Conservation (phyloP, 2,888 invertebrate species). For the Harpalus rubripes region DNA sequence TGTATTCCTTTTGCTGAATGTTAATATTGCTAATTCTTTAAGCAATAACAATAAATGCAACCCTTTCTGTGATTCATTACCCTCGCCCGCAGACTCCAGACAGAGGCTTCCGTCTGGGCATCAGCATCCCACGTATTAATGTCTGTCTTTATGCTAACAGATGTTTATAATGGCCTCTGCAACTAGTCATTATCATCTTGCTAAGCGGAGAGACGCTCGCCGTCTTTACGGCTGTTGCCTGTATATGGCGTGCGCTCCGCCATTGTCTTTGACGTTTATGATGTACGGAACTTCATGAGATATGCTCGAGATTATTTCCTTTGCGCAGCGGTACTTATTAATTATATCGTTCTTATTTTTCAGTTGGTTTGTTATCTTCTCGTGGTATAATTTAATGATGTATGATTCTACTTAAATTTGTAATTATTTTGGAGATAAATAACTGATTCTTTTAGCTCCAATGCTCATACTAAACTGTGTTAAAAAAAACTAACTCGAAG, state of each 20-base stretch:
- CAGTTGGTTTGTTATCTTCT: not conserved
- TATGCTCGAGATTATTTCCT: not conserved
- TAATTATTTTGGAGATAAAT: too few species aligned
- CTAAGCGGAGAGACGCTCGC: constrained; percentile 12
- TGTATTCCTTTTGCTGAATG: too few species aligned
- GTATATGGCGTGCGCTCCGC: not conserved
- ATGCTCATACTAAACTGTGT: too few species aligned
- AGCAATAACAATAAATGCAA: not conserved
- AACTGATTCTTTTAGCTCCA: too few species aligned
- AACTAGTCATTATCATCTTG: constrained; percentile 66
- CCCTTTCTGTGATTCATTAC: constrained; percentile 8
- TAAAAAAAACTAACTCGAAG: too few species aligned
- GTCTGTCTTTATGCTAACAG: constrained; percentile 64
- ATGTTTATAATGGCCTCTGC: constrained; percentile 66
- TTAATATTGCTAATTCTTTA: not conserved
- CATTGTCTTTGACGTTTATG: constrained; percentile 44
- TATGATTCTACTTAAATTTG: too few species aligned
- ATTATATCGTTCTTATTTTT: not conserved
- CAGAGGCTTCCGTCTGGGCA: constrained; percentile 14
- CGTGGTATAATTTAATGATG: too few species aligned
- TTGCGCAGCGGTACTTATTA: not conserved
- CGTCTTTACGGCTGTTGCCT: constrained; percentile 45
- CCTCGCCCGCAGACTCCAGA: constrained; percentile 9
- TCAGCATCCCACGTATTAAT: constrained; percentile 65
- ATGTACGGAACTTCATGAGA: constrained; percentile 23